phyloP scores from a whole-genome alignment of 2,113 vertebrate species.

The Tichodroma muraria region DNA sequence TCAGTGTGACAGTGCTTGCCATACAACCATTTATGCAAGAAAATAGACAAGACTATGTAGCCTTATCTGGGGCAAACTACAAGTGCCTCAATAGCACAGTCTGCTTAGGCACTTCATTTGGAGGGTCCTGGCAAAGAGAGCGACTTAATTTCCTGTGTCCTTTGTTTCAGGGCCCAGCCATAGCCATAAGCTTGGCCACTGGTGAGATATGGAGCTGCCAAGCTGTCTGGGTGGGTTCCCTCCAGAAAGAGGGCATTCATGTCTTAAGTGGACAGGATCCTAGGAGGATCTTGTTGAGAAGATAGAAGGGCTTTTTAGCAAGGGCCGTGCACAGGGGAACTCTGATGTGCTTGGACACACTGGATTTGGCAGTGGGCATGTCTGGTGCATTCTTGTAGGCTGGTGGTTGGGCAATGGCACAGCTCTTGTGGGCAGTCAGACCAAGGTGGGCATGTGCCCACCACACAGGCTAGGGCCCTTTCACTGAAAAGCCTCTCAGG shows the following conservation, averaged over 20 bases:
- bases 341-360: background rate
- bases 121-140: background rate
- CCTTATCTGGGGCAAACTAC: background rate
- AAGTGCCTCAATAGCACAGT: background rate
- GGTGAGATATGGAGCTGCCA: background rate
- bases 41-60: background rate
- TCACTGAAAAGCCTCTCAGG: background rate
- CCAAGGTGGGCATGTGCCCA: fast-evolving
- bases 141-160: background rate
- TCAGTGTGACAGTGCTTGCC: background rate
- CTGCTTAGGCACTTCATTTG: background rate
- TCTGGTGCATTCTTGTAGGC: background rate
- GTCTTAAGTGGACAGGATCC: background rate
- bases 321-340: background rate
- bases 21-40: background rate
- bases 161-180: background rate
- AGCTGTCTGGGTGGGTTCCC: background rate
- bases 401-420: background rate
- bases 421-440: background rate
- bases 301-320: background rate
- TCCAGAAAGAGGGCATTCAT: background rate
- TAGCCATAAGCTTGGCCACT: background rate
- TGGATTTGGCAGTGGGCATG: background rate
- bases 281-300: background rate
- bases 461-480: background rate